Evolutionary conservation across 2,888 invertebrate genomes (phyloP), one percentile per base, ranked within the genome.

Genomic region (Pegoplata infirma): DNA sequence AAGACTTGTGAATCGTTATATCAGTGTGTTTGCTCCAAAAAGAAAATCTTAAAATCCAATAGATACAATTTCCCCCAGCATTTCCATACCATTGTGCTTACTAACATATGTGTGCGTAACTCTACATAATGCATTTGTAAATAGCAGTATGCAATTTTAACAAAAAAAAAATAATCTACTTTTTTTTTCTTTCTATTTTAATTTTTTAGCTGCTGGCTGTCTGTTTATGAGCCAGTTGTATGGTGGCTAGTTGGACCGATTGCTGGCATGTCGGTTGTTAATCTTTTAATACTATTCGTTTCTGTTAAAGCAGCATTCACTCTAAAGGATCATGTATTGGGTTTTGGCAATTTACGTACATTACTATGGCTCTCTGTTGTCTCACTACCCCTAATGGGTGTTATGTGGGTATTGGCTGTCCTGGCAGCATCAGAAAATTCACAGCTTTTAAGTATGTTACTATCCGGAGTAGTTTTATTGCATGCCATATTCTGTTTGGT

Each of bases 241-340:
- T 98, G 98, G 98, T 96, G 97, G 91, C 92, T 98, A 84, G 96
- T 98, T 82, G 96, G 97, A 3, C 98, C 98, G 5, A 94, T 97
- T 28, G 95, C 94, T 32, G 92, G 94, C 75, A 93, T 95, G 85
- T 95, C 96, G 0, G 89, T 93, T 25, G 92, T 94, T 5, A 97
- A 96, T 85, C 91, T 98, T 4, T 91, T 94, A 25, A 94, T 96
- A 80, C 92, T 98, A 14, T 93, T 96, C 12, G 92, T 97, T 80
- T 97, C 97, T 32, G 94, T 98, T 3, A 92, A 95, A 80, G 98
- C 98, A 0, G 97, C 97, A 23, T 97, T 97, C 86, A 96, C 97
- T 1, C 91, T 97, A 0, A 94, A 97, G 86, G 97, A 97, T 84
- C 96, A 97, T 85, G 95, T 97, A 21, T 92, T 96, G 80, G 97